Evolutionary conservation across 1,140 invertebrate species (phyloP).

Genomic region (Campoletis sonorensis): DNA sequence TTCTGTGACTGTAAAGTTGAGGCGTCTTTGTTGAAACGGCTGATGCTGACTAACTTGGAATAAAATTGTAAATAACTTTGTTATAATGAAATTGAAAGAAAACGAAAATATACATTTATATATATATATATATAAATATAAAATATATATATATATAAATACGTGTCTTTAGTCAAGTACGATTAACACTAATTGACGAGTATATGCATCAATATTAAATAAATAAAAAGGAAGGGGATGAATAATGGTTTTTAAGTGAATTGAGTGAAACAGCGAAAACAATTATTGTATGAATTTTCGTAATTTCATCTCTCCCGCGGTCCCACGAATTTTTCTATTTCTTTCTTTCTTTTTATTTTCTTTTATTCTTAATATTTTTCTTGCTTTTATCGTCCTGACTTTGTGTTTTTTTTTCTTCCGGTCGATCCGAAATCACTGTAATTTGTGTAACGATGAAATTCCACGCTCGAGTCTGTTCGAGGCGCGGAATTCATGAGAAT

Average conservation of each 20-base stretch:
- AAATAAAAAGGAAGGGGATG: background rate
- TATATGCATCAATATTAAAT: conserved; percentile 1
- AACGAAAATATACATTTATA: too few relatives aligned
- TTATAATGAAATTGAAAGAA: conserved; percentile 44
- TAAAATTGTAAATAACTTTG: conserved; percentile 59
- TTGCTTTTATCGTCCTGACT: background rate
- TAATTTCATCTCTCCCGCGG: background rate
- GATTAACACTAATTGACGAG: conserved; percentile 49
- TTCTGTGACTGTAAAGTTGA: background rate
- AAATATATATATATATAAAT: background rate
- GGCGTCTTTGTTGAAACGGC: background rate
- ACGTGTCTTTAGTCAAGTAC: conserved; percentile 46
- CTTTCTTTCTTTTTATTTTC: too few relatives aligned
- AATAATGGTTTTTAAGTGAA: conserved; percentile 42
- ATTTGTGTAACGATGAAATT: background rate
- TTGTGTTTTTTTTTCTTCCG: background rate
- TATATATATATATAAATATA: background rate
- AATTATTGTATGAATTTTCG: conserved; percentile 19
- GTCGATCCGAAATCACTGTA: background rate
- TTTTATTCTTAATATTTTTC: too few relatives aligned
- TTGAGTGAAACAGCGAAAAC: conserved; percentile 30
- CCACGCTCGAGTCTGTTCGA: too few relatives aligned
- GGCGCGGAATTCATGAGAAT: background rate
- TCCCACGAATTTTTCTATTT: background rate
- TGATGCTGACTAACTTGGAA: background rate